Conservation (phyloP, 1,140 invertebrate genomes). For the Homarus americanus region DNA sequence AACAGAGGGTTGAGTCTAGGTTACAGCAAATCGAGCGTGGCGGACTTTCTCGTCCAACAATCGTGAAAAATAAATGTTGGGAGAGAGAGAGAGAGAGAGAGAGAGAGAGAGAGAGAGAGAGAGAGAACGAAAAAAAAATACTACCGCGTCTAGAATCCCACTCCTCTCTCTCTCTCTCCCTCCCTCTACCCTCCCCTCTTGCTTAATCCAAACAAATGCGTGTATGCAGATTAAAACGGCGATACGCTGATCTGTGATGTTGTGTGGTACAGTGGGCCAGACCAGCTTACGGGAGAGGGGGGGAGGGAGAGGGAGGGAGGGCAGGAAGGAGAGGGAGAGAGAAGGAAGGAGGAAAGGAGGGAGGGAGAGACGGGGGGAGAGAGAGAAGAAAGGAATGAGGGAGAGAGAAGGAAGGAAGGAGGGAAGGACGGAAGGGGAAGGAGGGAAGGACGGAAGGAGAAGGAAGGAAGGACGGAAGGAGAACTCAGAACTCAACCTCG, state of each 20-base stretch:
- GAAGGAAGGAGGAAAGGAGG: background rate
- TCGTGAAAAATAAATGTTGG: constrained; percentile 39
- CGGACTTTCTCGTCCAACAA: constrained; percentile 35
- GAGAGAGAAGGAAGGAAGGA: constrained; percentile 1
- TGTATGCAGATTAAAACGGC: constrained; percentile 65
- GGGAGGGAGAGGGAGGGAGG: constrained; percentile 9
- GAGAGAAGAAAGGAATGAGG: too few relatives aligned
- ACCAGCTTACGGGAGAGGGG: background rate
- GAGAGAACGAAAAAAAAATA: constrained; percentile 12
- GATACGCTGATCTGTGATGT: constrained; percentile 63
- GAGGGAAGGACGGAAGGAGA: background rate
- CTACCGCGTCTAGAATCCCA: constrained; percentile 17
- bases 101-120: constrained; percentile 15
- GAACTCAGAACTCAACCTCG: background rate
- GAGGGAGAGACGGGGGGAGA: background rate
- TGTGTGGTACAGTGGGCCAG: constrained; percentile 33
- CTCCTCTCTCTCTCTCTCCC: background rate
- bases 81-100: constrained; percentile 5
- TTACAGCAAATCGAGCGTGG: constrained; percentile 37
- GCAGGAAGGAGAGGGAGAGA: constrained; percentile 1
- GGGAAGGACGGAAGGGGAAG: background rate
- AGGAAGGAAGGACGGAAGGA: background rate
- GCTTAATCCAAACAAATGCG: constrained; percentile 66
- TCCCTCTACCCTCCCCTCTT: constrained; percentile 43
- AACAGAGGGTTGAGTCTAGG: background rate